A percentile compares a stretch with the other conserved stretches of the same genome.
Conservation (phyloP, 2,888 invertebrate species). For the Nomada hirtipes region DNA sequence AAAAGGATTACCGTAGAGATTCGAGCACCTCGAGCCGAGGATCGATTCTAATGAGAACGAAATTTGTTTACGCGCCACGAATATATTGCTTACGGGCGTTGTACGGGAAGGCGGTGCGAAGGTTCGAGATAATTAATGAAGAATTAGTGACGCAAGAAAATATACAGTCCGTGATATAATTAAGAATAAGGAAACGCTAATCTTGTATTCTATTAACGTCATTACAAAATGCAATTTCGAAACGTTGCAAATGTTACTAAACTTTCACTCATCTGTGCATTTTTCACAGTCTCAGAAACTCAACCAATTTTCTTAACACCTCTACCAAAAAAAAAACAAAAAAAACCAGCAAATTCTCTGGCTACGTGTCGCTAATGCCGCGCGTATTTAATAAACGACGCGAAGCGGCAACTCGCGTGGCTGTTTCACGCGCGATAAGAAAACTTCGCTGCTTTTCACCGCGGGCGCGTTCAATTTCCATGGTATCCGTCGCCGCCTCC, state of each 20-base stretch:
- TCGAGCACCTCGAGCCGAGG: not conserved
- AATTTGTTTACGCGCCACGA: not conserved
- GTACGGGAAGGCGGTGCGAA: constrained; percentile 4
- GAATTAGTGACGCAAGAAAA: constrained; percentile 1
- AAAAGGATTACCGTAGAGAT: not conserved
- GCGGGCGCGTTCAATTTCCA: constrained; percentile 28
- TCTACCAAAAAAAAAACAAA: not conserved
- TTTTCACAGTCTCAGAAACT: not conserved
- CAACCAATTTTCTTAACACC: no score
- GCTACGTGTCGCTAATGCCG: no score
- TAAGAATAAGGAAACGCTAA: not conserved
- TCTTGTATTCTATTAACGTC: no score
- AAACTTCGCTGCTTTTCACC: constrained; percentile 45
- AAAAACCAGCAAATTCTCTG: not conserved
- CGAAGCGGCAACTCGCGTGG: not conserved
- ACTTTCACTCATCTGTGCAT: not conserved
- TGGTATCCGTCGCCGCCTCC: constrained; percentile 31
- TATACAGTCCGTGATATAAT: not conserved
- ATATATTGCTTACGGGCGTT: not conserved
- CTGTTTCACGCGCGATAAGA: constrained; percentile 37
- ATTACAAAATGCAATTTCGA: no score
- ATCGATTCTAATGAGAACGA: not conserved
- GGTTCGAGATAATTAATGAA: constrained; percentile 42
- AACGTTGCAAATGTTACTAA: not conserved
- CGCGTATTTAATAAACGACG: constrained; percentile 44